Conservation (phyloP, 2,113 vertebrate species). For the Triplophysa rosa region DNA sequence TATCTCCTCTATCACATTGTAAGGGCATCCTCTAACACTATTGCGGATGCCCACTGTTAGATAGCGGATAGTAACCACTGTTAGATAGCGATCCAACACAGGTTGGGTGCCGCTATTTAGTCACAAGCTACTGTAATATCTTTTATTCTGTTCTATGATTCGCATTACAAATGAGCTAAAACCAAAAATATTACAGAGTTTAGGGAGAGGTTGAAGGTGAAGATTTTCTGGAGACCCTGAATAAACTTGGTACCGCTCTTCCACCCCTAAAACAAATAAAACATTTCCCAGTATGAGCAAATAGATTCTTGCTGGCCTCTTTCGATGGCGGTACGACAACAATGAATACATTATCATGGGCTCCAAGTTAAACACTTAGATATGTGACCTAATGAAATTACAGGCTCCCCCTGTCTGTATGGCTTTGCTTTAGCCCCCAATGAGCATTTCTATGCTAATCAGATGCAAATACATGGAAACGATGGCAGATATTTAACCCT, state of each 20-base stretch:
- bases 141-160: conserved; percentile 7
- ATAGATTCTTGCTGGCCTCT: conserved; percentile 41
- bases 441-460: conserved; percentile 73
- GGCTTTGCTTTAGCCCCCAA: conserved; percentile 57
- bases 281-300: conserved; percentile 27
- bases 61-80: neutral
- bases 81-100: conserved; percentile 19
- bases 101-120: conserved; percentile 34
- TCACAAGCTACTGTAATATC: conserved; percentile 44
- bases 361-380: conserved; percentile 64
- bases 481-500: conserved; percentile 70
- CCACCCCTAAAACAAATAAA: conserved; percentile 39
- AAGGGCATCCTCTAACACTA: conserved; percentile 17
- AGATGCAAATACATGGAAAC: conserved; percentile 73
- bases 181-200: neutral
- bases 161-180: neutral
- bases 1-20: conserved; percentile 35
- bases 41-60: neutral
- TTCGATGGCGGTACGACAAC: conserved; percentile 39
- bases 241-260: neutral
- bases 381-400: conserved; percentile 67
- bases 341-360: conserved; percentile 58
- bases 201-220: conserved; percentile 1
- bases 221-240: conserved; percentile 20
- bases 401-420: conserved; percentile 58